Evolutionary conservation across 2,888 invertebrate species (phyloP).

Genomic region (Pedicia rivosa): DNA sequence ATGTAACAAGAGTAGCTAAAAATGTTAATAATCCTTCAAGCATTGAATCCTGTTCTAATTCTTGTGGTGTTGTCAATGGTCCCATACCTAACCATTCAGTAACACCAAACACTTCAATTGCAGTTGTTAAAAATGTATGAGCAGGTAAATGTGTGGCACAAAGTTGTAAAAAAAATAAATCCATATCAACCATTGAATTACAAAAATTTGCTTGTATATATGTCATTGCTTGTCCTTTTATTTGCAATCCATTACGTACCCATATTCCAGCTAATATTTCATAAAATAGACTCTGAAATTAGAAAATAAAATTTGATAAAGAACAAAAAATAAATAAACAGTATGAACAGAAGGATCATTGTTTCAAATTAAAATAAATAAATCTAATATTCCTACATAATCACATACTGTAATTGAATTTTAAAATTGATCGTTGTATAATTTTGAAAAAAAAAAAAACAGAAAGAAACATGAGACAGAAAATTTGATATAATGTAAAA

Average conservation of each 20-base stretch:
- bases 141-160: slow-evolving; percentile 79
- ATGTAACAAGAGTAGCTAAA: slow-evolving; percentile 73
- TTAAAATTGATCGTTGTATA: no score
- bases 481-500: no score
- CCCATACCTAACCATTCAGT: slow-evolving; percentile 72
- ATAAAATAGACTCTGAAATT: slow-evolving; percentile 75
- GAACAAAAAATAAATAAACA: no score
- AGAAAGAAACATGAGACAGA: no score
- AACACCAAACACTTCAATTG: slow-evolving; percentile 84
- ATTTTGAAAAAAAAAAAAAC: no score
- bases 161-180: slow-evolving; percentile 86
- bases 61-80: slow-evolving; percentile 48
- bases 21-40: slow-evolving; percentile 85
- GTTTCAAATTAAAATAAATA: no score
- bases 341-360: no score
- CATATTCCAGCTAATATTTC: slow-evolving; percentile 90
- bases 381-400: no score
- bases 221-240: slow-evolving; percentile 98
- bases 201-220: slow-evolving; percentile 98
- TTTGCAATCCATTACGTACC: slow-evolving; percentile 94
- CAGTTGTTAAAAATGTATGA: slow-evolving; percentile 69
- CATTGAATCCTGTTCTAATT: slow-evolving; percentile 81
- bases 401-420: no score
- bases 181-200: slow-evolving; percentile 96
- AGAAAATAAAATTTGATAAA: slow-evolving; percentile 6